Conservation (phyloP, 2,797 vertebrate genomes). For the Pseudochaenichthys georgianus region DNA sequence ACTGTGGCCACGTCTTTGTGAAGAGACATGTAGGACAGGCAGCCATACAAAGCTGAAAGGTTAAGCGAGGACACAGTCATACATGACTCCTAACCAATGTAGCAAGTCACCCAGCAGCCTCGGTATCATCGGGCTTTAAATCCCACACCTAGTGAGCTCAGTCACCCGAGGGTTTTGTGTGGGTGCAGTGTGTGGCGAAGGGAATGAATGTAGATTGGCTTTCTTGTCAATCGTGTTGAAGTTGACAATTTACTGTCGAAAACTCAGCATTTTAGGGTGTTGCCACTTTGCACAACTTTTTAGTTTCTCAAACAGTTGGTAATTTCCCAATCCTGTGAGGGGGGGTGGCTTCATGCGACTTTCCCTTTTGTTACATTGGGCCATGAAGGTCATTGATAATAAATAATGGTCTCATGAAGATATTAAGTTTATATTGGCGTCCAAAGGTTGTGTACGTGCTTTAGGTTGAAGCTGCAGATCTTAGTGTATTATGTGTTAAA, state of each 20-base stretch:
- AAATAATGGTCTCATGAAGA: neutral
- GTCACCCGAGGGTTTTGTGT: constrained; percentile 14
- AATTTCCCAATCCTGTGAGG: constrained; percentile 7
- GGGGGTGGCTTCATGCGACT: neutral
- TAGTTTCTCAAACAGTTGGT: constrained; percentile 7
- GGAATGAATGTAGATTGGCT: constrained; percentile 8
- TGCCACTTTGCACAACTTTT: neutral
- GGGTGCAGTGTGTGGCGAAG: neutral
- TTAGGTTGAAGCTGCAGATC: neutral
- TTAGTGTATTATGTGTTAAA: neutral
- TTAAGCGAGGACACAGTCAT: neutral
- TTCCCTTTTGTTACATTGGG: constrained; percentile 37
- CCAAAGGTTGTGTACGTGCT: constrained; percentile 37
- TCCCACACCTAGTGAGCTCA: constrained; percentile 24
- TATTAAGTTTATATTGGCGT: constrained; percentile 6
- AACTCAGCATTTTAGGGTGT: neutral
- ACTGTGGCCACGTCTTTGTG: neutral
- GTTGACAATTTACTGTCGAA: neutral
- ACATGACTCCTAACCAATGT: constrained; percentile 16
- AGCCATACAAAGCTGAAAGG: neutral
- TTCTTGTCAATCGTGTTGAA: neutral
- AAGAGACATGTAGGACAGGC: neutral
- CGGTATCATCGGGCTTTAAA: neutral
- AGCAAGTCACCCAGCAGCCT: constrained; percentile 44
- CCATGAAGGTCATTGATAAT: constrained; percentile 4